A percentile compares a stretch with the other conserved stretches of the same genome.
phyloP scores from a whole-genome alignment of 2,888 invertebrate genomes.

The Pegoplata infirma region DNA sequence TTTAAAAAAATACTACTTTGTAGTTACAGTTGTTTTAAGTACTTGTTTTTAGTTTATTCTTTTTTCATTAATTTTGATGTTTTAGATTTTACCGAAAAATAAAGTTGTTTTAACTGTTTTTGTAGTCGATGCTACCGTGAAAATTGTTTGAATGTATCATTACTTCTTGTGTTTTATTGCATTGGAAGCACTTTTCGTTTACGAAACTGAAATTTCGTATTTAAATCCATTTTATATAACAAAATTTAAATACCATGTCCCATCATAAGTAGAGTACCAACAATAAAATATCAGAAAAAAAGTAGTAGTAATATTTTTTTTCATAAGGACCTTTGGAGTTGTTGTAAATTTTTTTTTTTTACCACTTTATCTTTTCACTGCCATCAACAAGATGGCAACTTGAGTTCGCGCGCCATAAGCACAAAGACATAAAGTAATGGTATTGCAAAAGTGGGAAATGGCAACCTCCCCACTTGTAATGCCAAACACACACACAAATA shows the following conservation, averaged over 20 bases:
- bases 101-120: too few relatives aligned
- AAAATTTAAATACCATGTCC: not conserved
- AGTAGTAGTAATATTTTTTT: not conserved
- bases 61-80: too few relatives aligned
- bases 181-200: too few relatives aligned
- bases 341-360: slow-evolving; percentile 3
- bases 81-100: too few relatives aligned
- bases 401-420: slow-evolving; percentile 78
- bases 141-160: too few relatives aligned
- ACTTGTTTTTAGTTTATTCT: too few relatives aligned
- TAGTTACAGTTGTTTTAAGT: too few relatives aligned
- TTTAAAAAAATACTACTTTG: too few relatives aligned
- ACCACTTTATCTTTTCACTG: slow-evolving; percentile 74
- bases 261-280: not conserved
- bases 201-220: too few relatives aligned
- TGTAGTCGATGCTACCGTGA: too few relatives aligned
- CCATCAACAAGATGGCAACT: slow-evolving; percentile 79
- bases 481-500: slow-evolving; percentile 42
- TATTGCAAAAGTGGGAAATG: slow-evolving; percentile 2
- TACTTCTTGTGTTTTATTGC: too few relatives aligned
- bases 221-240: too few relatives aligned
- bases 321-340: slow-evolving; percentile 5
- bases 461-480: slow-evolving; percentile 20
- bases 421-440: slow-evolving; percentile 68
- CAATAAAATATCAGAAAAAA: slow-evolving; percentile 11